Conservation (phyloP, 1,140 invertebrate species). For the Drosophila carrolli region DNA sequence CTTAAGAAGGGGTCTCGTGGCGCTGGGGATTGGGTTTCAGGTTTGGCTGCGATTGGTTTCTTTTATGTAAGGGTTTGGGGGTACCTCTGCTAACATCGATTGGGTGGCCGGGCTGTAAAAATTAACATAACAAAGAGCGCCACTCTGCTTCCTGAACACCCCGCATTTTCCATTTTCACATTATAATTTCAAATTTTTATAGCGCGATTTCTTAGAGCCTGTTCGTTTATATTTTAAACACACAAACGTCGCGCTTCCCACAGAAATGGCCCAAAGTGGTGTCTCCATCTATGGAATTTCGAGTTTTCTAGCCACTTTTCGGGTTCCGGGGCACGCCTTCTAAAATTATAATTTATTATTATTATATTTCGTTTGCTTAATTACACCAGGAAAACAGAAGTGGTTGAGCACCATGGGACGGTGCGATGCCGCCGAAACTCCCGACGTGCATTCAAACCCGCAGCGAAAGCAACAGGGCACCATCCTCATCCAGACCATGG, state of each 20-base stretch:
- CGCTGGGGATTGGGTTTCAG: slow-evolving; percentile 27
- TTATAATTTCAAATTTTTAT: slow-evolving; percentile 68
- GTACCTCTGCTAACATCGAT: slow-evolving; percentile 39
- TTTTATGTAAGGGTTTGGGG: background rate
- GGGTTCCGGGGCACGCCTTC: slow-evolving; percentile 58
- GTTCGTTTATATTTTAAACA: slow-evolving; percentile 84
- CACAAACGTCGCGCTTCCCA: slow-evolving; percentile 70
- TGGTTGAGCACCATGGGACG: slow-evolving; percentile 31
- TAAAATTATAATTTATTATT: slow-evolving; percentile 85
- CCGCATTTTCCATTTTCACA: slow-evolving; percentile 52
- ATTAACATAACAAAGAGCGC: slow-evolving; percentile 69
- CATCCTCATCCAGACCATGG: slow-evolving; percentile 44
- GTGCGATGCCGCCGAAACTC: slow-evolving; percentile 5
- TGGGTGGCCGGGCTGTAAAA: slow-evolving; percentile 40
- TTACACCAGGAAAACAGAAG: slow-evolving; percentile 83
- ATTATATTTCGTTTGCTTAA: slow-evolving; percentile 85
- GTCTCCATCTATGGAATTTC: slow-evolving; percentile 3
- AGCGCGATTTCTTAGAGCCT: slow-evolving; percentile 74
- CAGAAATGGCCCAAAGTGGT: slow-evolving; percentile 34
- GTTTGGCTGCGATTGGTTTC: slow-evolving; percentile 23
- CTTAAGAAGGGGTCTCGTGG: slow-evolving; percentile 20
- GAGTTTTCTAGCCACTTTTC: slow-evolving; percentile 1
- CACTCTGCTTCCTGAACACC: slow-evolving; percentile 7
- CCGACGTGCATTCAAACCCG: slow-evolving; percentile 45
- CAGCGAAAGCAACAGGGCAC: slow-evolving; percentile 36